Conservation (phyloP, 2,888 invertebrate genomes). For the Limnephilus marmoratus region DNA sequence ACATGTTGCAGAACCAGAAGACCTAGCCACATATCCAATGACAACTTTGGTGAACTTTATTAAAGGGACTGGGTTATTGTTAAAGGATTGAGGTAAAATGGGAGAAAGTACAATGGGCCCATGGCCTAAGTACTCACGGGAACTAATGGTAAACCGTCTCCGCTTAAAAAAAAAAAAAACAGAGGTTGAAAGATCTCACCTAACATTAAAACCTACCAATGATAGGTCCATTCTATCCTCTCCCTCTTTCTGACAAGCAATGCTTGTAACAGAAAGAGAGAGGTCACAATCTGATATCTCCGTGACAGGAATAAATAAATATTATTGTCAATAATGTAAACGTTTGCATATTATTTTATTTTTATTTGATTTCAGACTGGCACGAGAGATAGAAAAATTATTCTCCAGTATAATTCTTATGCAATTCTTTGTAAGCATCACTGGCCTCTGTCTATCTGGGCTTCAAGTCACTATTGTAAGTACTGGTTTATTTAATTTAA, state of each 20-base stretch:
- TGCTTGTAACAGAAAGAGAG: background rate
- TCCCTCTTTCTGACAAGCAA: background rate
- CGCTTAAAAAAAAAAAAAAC: too few relatives aligned
- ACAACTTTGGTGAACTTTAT: too few relatives aligned
- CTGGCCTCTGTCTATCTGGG: conserved; percentile 43
- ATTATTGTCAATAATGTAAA: too few relatives aligned
- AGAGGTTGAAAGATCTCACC: background rate
- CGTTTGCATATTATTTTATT: background rate
- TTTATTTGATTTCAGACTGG: conserved; percentile 44
- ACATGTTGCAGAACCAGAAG: too few relatives aligned
- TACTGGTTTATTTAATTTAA: background rate
- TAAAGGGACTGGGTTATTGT: too few relatives aligned
- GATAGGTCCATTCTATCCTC: background rate
- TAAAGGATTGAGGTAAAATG: too few relatives aligned
- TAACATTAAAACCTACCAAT: background rate
- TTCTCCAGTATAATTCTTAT: conserved; percentile 55
- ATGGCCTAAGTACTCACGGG: too few relatives aligned
- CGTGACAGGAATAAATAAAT: background rate
- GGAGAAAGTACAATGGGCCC: too few relatives aligned
- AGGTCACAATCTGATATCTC: background rate
- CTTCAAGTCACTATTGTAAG: conserved; percentile 53
- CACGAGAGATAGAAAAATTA: conserved; percentile 45
- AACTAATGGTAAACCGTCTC: too few relatives aligned
- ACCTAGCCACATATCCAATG: too few relatives aligned
- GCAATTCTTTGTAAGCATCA: conserved; percentile 54